Percentiles rank a stretch among this genome's conserved stretches.
Conservation (phyloP, 1,140 invertebrate genomes). For the Drosophila tani region DNA sequence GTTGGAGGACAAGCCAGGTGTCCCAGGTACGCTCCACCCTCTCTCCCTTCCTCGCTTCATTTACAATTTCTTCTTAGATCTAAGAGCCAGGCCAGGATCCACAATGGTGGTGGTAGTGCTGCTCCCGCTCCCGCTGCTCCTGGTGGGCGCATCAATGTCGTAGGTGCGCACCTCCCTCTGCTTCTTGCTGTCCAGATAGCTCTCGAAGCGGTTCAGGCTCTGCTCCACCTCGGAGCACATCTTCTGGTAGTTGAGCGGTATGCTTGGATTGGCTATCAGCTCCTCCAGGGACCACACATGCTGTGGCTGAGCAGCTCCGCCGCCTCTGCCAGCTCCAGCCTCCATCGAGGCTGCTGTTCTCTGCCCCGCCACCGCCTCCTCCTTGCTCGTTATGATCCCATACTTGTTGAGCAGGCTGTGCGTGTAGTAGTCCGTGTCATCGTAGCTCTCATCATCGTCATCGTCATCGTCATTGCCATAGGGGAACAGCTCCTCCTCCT, state of each 20-base stretch:
- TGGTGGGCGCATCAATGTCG: conserved; percentile 77
- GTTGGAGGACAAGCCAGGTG: conserved; percentile 1
- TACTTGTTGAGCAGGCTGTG: conserved; percentile 54
- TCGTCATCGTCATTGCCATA: conserved; percentile 17
- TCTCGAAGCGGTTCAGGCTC: conserved; percentile 75
- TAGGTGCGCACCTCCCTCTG: conserved; percentile 73
- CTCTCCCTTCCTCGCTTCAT: not conserved
- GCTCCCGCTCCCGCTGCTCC: not conserved
- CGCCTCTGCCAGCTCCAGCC: not conserved
- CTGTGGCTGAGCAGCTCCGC: conserved; percentile 48
- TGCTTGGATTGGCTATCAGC: conserved; percentile 73
- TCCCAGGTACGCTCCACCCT: conserved; percentile 6
- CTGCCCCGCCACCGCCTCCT: too few relatives aligned
- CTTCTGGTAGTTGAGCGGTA: conserved; percentile 83
- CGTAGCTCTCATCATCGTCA: conserved; percentile 38
- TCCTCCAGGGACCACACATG: conserved; percentile 82
- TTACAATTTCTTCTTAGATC: conserved; percentile 68
- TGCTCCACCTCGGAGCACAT: conserved; percentile 83
- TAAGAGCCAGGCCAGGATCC: conserved; percentile 56
- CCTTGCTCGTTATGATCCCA: conserved; percentile 45
- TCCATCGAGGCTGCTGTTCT: conserved; percentile 1
- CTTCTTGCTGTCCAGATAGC: conserved; percentile 74
- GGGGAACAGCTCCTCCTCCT: conserved; percentile 47
- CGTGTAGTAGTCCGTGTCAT: conserved; percentile 42
- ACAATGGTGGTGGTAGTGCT: not conserved